Percentiles rank a stretch among this genome's conserved stretches.
Conservation (phyloP, 2,113 vertebrate species). For the Scopus umbretta region DNA sequence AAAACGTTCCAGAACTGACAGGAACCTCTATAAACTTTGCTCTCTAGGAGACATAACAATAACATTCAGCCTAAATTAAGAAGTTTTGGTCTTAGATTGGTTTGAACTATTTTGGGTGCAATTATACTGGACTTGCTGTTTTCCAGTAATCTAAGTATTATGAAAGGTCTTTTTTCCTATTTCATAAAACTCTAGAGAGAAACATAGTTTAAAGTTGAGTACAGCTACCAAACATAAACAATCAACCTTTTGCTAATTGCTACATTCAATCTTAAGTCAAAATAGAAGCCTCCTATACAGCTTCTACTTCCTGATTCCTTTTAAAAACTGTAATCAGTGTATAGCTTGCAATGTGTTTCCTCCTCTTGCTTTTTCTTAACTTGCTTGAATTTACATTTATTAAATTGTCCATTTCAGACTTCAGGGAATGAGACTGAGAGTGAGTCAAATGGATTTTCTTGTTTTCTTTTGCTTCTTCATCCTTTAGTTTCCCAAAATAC, state of each 20-base stretch:
- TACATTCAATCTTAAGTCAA: background rate
- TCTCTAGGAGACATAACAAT: conserved; percentile 27
- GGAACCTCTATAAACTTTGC: conserved; percentile 11
- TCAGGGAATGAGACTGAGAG: background rate
- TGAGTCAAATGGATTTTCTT: background rate
- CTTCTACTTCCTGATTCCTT: background rate
- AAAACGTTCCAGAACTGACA: conserved; percentile 13
- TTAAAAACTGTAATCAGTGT: background rate
- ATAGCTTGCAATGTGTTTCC: background rate
- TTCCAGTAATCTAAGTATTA: background rate
- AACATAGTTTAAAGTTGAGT: background rate
- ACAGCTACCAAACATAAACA: background rate
- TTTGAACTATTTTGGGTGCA: background rate
- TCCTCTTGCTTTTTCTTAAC: background rate
- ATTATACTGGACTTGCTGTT: background rate
- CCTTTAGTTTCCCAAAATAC: background rate
- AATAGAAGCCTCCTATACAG: background rate
- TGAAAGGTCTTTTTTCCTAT: background rate
- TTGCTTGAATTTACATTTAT: background rate
- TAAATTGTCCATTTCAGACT: background rate
- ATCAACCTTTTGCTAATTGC: background rate
- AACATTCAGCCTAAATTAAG: background rate
- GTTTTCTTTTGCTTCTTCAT: background rate
- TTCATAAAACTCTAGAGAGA: background rate
- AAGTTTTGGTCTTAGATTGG: background rate